phyloP scores from a whole-genome alignment of 2,888 invertebrate genomes.

The Pterostichus madidus region DNA sequence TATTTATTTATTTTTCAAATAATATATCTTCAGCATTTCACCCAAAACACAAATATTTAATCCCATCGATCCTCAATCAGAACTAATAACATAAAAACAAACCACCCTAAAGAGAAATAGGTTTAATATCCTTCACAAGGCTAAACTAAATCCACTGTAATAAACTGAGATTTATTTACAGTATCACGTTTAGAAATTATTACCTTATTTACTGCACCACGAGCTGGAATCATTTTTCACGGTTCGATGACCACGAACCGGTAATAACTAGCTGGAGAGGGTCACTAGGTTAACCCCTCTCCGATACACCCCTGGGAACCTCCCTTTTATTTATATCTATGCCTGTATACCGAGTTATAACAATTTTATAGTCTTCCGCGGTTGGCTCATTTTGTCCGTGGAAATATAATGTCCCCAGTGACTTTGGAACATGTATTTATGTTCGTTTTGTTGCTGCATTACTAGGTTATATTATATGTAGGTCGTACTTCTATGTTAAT shows the following conservation, averaged over 20 bases:
- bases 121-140: slow-evolving; percentile 23
- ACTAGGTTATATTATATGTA: background rate
- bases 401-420: slow-evolving; percentile 24
- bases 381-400: slow-evolving; percentile 22
- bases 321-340: slow-evolving; percentile 28
- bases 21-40: background rate
- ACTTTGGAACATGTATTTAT: slow-evolving; percentile 30
- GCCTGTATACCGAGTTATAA: slow-evolving; percentile 46
- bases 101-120: background rate
- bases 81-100: slow-evolving; percentile 20
- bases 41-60: slow-evolving; percentile 9
- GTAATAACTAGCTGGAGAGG: slow-evolving; percentile 20
- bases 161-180: slow-evolving; percentile 47
- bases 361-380: slow-evolving; percentile 50
- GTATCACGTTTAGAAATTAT: slow-evolving; percentile 39
- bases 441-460: background rate
- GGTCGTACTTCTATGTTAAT: background rate
- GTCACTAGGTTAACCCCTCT: background rate
- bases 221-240: slow-evolving; percentile 51
- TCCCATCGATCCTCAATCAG: background rate
- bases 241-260: slow-evolving; percentile 44
- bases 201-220: slow-evolving; percentile 47
- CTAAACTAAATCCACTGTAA: slow-evolving; percentile 19
- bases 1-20: too few species aligned
- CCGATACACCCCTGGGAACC: slow-evolving; percentile 22